A percentile compares a stretch with the other conserved stretches of the same genome.
Conservation (phyloP, 2,797 vertebrate species). For the Myotis findleyi region DNA sequence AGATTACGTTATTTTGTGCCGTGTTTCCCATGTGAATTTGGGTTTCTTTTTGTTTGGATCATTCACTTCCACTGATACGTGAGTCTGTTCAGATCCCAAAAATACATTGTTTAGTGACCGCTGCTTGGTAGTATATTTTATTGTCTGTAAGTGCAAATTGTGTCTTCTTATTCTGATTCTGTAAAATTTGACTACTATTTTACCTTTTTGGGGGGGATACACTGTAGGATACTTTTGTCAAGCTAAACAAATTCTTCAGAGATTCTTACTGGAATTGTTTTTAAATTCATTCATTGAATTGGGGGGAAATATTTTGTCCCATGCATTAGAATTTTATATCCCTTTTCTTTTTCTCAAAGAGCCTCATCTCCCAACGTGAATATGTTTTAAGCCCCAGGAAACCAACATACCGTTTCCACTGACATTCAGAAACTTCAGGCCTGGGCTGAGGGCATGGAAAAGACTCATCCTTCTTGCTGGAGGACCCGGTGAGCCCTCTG, state of each 20-base stretch:
- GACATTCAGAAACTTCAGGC: not conserved
- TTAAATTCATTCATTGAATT: not conserved
- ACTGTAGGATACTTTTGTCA: constrained; percentile 26
- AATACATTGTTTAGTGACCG: not conserved
- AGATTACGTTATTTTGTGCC: not conserved
- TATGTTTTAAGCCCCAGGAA: not conserved
- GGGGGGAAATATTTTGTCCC: not conserved
- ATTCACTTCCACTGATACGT: constrained; percentile 3
- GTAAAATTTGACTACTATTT: not conserved
- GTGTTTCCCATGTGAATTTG: not conserved
- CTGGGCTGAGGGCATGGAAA: not conserved
- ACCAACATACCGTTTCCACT: not conserved
- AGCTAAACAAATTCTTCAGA: constrained; percentile 23
- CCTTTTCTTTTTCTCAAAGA: not conserved
- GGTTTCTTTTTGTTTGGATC: constrained; percentile 26
- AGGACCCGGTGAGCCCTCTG: no score
- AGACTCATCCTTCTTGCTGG: not conserved
- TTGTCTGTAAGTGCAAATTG: not conserved
- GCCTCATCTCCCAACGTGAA: not conserved
- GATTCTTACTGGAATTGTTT: not conserved
- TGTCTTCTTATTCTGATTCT: constrained; percentile 37
- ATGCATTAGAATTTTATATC: not conserved
- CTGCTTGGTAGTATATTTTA: not conserved
- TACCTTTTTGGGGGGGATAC: not conserved
- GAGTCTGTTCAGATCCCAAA: not conserved